Percentiles rank a stretch among this genome's conserved stretches.
These are phyloP conservation scores for Lates calcarifer DNA, from an alignment of 2,113 vertebrate species.

Conservation along the genomic window DNA sequence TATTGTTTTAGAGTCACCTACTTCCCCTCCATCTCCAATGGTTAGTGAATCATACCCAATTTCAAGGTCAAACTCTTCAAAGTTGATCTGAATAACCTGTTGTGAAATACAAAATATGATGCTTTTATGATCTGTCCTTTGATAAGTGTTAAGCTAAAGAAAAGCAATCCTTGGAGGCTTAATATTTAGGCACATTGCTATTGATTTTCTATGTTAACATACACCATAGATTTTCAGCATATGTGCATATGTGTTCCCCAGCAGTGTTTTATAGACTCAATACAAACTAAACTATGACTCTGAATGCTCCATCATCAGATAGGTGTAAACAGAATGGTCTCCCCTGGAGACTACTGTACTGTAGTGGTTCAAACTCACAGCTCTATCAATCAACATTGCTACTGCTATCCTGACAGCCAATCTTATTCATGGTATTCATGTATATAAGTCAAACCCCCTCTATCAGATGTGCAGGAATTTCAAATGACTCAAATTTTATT, in stretches of 20 bases:
- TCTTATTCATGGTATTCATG: conserved; percentile 1
- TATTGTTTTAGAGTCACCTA: conserved; percentile 95
- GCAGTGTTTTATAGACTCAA: conserved; percentile 1
- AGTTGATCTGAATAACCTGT: conserved; percentile 99
- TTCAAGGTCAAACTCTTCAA: conserved; percentile 98
- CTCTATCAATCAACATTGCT: not conserved
- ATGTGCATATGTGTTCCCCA: not conserved
- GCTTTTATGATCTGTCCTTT: not conserved
- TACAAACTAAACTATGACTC: not conserved
- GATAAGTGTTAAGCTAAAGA: not conserved
- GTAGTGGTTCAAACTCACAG: not conserved
- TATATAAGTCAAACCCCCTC: conserved; percentile 17
- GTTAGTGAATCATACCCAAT: conserved; percentile 97
- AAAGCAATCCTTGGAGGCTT: not conserved
- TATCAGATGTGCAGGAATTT: conserved; percentile 30
- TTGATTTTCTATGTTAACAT: too few species aligned
- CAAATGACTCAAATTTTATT: conserved; percentile 32
- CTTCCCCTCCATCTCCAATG: conserved; percentile 95
- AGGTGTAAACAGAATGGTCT: too few species aligned
- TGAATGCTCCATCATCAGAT: not conserved
- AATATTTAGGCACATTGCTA: not conserved
- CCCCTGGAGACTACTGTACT: not conserved
- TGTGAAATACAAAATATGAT: conserved; percentile 7
- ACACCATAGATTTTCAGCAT: not conserved
- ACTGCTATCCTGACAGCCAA: not conserved